Conservation (phyloP, 2,113 vertebrate species). For the Phalacrocorax aristotelis region DNA sequence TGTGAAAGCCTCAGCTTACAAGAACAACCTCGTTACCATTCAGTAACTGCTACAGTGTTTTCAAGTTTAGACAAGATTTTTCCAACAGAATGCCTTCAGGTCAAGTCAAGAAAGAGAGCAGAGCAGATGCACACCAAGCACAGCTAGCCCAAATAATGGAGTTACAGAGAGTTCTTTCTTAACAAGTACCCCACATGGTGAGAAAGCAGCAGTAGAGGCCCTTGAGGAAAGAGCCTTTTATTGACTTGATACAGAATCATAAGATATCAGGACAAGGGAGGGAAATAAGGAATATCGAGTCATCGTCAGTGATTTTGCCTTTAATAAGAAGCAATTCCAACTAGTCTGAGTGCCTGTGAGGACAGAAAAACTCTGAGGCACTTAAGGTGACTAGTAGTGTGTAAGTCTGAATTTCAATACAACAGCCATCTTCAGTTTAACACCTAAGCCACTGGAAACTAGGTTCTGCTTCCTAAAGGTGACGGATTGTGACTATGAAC, state of each 20-base stretch:
- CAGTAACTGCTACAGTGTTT: neutral
- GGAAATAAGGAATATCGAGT: neutral
- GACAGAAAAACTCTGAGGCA: neutral
- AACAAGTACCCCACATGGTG: neutral
- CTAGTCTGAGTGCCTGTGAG: neutral
- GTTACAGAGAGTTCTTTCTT: neutral
- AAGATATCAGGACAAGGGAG: neutral
- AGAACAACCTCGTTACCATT: neutral
- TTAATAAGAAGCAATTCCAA: neutral
- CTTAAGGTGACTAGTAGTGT: neutral
- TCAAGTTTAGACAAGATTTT: neutral
- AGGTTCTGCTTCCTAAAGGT: neutral
- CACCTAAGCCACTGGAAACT: neutral
- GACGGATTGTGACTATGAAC: rapidly evolving
- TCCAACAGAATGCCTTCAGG: neutral
- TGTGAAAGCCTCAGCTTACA: neutral
- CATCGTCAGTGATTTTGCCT: neutral
- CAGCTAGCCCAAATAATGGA: neutral
- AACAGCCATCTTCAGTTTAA: neutral
- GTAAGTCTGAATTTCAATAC: neutral
- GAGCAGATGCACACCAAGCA: neutral
- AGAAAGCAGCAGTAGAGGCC: neutral
- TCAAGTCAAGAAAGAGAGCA: neutral
- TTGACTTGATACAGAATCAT: neutral
- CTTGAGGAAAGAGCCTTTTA: neutral